Conservation (phyloP, 1,140 invertebrate species). For the Cryptotermes secundus region DNA sequence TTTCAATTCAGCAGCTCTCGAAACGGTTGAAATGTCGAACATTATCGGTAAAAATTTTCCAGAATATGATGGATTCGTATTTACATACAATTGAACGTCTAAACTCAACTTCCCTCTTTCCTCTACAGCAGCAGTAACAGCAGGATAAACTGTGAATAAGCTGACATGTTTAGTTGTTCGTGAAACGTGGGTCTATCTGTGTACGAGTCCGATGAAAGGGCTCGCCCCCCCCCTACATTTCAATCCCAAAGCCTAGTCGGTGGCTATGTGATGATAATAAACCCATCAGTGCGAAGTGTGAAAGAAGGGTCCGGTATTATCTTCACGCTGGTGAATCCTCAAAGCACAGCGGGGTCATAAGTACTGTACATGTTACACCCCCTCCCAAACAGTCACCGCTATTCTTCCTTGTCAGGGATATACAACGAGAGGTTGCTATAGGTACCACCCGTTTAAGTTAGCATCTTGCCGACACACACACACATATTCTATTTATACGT, state of each 20-base stretch:
- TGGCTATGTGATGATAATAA: background rate
- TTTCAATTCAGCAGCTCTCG: too few relatives aligned
- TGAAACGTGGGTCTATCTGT: constrained; percentile 1
- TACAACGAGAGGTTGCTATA: too few relatives aligned
- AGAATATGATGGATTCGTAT: too few relatives aligned
- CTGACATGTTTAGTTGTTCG: background rate
- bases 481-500: too few relatives aligned
- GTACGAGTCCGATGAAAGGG: background rate
- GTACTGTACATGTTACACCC: background rate
- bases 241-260: background rate
- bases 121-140: background rate
- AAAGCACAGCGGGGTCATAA: constrained; percentile 6
- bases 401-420: background rate
- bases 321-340: constrained; percentile 9
- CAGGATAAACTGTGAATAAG: background rate
- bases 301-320: constrained; percentile 7
- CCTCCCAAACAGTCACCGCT: background rate
- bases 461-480: too few relatives aligned
- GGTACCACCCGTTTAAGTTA: too few relatives aligned
- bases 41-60: too few relatives aligned
- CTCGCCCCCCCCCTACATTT: background rate
- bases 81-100: background rate
- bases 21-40: too few relatives aligned
- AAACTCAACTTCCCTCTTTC: too few relatives aligned
- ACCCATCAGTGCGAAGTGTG: background rate